Evolutionary conservation across 2,113 vertebrate species (phyloP).

Genomic region (Nipponia nippon): DNA sequence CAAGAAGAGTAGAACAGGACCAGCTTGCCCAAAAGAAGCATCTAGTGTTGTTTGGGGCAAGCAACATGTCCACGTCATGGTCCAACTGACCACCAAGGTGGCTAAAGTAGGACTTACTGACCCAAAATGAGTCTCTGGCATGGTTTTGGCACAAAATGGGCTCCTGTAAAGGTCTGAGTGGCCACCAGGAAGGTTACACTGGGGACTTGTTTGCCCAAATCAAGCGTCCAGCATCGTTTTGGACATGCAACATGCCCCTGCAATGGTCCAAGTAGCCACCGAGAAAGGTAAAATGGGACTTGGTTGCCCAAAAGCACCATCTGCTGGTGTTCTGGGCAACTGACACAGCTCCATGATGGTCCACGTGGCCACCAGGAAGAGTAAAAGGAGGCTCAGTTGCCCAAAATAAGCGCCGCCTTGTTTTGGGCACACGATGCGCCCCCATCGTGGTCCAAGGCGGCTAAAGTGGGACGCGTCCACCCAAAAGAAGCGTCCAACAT

Average conservation of each 20-base stretch:
- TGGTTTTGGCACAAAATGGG: rapidly evolving
- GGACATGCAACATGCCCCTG: rapidly evolving
- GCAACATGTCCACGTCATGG: rapidly evolving
- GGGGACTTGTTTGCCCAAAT: neutral
- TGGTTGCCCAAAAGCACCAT: neutral
- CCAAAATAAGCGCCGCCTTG: rapidly evolving
- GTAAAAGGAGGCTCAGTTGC: too few relatives aligned
- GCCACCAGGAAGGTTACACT: too few relatives aligned
- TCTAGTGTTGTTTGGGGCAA: neutral
- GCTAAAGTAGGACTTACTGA: neutral
- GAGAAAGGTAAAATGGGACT: rapidly evolving
- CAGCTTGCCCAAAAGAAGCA: neutral
- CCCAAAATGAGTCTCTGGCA: neutral
- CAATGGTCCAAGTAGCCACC: rapidly evolving
- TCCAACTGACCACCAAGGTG: neutral
- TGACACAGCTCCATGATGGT: rapidly evolving
- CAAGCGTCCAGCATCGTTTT: rapidly evolving
- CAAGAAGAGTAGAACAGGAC: too few relatives aligned
- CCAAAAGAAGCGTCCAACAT: rapidly evolving
- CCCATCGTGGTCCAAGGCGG: rapidly evolving
- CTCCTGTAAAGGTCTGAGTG: too few relatives aligned
- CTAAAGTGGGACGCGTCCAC: rapidly evolving
- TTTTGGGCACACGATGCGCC: rapidly evolving
- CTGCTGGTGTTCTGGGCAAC: neutral
- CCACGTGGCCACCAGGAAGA: neutral